These are phyloP conservation scores for Mesocentrotus franciscanus DNA, from an alignment of 53 echinoderm and acorn worm species.

Conservation along the genomic window DNA sequence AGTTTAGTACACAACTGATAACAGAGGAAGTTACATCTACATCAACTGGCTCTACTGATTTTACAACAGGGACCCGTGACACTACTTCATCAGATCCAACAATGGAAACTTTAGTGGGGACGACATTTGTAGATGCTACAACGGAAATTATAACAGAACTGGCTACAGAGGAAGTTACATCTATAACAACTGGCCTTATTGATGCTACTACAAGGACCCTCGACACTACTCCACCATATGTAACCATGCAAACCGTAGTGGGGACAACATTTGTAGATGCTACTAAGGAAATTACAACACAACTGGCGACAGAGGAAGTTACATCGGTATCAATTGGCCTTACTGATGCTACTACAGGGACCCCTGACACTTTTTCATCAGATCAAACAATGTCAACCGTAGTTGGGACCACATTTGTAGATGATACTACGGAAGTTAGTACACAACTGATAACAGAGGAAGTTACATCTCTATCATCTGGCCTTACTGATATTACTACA, in stretches of 20 bases:
- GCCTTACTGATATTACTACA: no score
- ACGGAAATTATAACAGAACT: neutral
- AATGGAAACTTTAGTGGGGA: no score
- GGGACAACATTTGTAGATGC: neutral
- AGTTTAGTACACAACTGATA: no score
- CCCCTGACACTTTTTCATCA: neutral
- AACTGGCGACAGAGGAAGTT: neutral
- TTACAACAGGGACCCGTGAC: neutral
- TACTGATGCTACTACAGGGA: neutral
- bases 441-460: neutral
- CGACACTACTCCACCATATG: no score
- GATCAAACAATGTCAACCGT: neutral
- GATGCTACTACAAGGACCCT: neutral
- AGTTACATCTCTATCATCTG: neutral
- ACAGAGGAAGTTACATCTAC: neutral
- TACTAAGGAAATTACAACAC: neutral
- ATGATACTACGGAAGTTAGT: neutral
- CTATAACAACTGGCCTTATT: neutral
- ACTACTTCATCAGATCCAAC: no score
- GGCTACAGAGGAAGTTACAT: neutral
- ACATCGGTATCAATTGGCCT: no score
- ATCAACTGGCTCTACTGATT: neutral
- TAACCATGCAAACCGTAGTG: neutral
- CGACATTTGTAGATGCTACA: no score
- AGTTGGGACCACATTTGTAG: no score